Evolutionary conservation across 2,113 vertebrate species (phyloP).

Genomic region (Oxygymnocypris stewartii): DNA sequence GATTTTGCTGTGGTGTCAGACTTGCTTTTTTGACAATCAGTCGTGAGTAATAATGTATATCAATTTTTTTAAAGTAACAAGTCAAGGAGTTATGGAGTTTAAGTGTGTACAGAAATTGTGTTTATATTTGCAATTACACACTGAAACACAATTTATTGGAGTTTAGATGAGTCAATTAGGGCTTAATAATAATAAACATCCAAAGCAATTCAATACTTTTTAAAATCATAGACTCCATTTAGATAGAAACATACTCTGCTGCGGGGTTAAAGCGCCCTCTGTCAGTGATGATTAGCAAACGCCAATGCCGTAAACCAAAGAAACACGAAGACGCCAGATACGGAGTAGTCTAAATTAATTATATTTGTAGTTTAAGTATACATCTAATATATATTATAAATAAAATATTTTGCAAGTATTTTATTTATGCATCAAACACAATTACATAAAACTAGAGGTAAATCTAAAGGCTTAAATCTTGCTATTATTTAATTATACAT

Average conservation of each 20-base stretch:
- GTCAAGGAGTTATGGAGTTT: too few relatives aligned
- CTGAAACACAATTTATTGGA: neutral
- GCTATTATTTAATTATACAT: neutral
- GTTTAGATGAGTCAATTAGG: neutral
- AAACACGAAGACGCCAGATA: neutral
- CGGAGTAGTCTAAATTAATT: neutral
- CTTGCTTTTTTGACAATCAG: neutral
- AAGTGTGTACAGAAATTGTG: neutral
- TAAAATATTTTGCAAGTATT: neutral
- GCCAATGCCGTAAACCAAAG: neutral
- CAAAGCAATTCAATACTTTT: neutral
- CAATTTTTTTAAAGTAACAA: neutral
- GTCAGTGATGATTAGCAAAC: neutral
- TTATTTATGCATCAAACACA: neutral
- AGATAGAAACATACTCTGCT: neutral
- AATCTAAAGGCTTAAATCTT: neutral
- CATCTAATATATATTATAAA: neutral
- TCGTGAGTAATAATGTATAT: neutral
- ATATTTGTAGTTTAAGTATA: neutral
- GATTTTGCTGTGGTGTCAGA: neutral
- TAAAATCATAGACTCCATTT: neutral
- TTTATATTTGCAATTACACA: neutral
- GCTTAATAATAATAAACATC: neutral
- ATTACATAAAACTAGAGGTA: neutral
- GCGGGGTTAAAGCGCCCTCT: conserved; percentile 27